Conservation (phyloP, 2,888 invertebrate species). For the Standfussiana lucernea region DNA sequence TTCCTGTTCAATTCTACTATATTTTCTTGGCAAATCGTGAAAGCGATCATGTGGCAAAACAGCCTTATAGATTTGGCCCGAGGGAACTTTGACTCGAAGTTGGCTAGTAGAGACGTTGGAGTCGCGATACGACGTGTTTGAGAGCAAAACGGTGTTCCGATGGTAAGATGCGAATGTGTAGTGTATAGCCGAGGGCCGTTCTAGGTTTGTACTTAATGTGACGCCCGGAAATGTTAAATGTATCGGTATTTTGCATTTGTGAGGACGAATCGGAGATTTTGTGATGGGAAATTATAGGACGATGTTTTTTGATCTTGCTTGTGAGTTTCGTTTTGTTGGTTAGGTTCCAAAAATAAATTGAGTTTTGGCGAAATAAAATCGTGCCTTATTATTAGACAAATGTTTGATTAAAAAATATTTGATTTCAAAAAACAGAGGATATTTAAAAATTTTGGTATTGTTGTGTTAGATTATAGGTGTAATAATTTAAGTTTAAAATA, state of each 20-base stretch:
- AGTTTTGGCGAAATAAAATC: background rate
- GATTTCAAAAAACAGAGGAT: background rate
- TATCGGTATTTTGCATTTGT: slow-evolving; percentile 50
- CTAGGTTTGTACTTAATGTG: slow-evolving; percentile 65
- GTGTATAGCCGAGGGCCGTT: slow-evolving; percentile 78
- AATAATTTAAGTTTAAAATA: background rate
- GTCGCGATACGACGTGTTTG: slow-evolving; percentile 82
- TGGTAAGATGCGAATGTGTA: slow-evolving; percentile 82
- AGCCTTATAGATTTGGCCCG: slow-evolving; percentile 89
- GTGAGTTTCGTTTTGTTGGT: background rate
- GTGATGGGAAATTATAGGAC: background rate
- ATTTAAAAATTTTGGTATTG: background rate
- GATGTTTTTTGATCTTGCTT: background rate
- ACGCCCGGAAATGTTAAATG: slow-evolving; percentile 61
- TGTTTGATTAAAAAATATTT: background rate
- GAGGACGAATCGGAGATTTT: background rate
- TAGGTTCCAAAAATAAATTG: background rate
- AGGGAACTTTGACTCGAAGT: slow-evolving; percentile 88
- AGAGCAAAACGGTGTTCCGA: slow-evolving; percentile 89
- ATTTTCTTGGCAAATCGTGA: slow-evolving; percentile 89
- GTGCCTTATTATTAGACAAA: background rate
- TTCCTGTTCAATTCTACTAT: slow-evolving; percentile 83
- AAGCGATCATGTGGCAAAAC: slow-evolving; percentile 90
- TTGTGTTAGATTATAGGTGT: background rate
- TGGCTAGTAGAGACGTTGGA: slow-evolving; percentile 73